Base-by-base conservation (phyloP, 2,888 invertebrate genomes). In the Galerucella nymphaeae region DNA sequence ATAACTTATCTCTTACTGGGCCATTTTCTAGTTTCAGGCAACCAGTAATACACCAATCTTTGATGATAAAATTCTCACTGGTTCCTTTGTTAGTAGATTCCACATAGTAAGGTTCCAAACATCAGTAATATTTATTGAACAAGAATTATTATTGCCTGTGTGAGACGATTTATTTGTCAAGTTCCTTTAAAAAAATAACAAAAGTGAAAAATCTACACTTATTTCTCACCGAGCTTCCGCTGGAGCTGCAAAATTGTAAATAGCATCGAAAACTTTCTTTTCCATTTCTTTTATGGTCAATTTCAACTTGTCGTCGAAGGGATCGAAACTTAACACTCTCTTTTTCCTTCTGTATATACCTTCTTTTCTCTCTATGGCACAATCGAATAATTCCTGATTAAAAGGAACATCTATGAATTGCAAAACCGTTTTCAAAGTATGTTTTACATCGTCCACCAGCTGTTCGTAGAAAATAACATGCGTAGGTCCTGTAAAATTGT, bases 281-380 rank as follows among this genome's bases (percentile, higher is more conserved):
- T 89, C 88, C 74, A 88, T 88, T 20, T 83, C 83, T 65, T 88
- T 85, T 30, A 91, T 82, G 74, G 86, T 84, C 58, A 83, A 88
- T 66, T 86, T 89, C 93, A 94, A 93, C 14, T 89, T 87, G 0
- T 88, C 84, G 0, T 92, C 91, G 84, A 90, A 94, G 0, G 94
- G 94, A 79, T 94, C 93, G 80, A 94, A 93, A 80, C 90, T 88
- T 66, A 90, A 84, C 20, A 90, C 87, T 71, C 92, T 90, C 81
- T 91, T 91, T 80, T 90, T 91, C 8, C 94, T 87, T 72, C 93
- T 87, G 84, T 93, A 94, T 71, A 94, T 94, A 1, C 94, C 94
- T 74, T 86, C 86, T 73, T 84, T 83, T 6, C 85, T 76, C 58
- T 85, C 83, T n/a, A 86, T 73, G 5, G 86, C 86, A 73, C 86